These are phyloP conservation scores for Rhynchotus rufescens DNA, from an alignment of 2,797 vertebrate genomes.

Conservation along the genomic window DNA sequence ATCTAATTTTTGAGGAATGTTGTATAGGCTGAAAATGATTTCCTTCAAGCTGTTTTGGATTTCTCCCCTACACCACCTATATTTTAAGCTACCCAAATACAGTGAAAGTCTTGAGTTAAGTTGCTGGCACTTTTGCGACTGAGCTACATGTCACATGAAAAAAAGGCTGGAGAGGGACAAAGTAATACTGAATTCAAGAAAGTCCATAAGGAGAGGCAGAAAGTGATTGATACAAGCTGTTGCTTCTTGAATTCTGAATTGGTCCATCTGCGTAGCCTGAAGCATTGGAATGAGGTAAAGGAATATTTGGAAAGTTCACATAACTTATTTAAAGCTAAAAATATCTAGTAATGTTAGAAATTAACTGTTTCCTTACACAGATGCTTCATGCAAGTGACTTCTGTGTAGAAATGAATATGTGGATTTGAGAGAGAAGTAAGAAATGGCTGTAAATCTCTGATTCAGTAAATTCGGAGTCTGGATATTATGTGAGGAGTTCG, in stretches of 20 bases:
- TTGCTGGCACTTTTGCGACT: not conserved
- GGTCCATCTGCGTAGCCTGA: slow-evolving; percentile 50
- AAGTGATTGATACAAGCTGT: slow-evolving; percentile 49
- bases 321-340: slow-evolving; percentile 63
- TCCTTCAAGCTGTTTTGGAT: not conserved
- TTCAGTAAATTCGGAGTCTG: slow-evolving; percentile 5
- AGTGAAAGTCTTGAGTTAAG: not conserved
- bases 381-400: not conserved
- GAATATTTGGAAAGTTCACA: slow-evolving; percentile 59
- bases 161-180: not conserved
- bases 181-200: slow-evolving; percentile 28
- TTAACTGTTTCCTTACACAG: slow-evolving; percentile 58
- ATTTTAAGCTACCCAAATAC: not conserved
- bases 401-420: not conserved
- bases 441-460: not conserved
- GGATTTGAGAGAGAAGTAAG: not conserved
- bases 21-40: not conserved
- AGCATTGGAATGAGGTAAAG: slow-evolving; percentile 59
- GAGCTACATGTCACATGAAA: not conserved
- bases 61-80: not conserved
- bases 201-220: slow-evolving; percentile 8
- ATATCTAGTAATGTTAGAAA: slow-evolving; percentile 23
- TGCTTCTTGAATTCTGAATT: slow-evolving; percentile 65
- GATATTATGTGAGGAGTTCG: slow-evolving; percentile 6
- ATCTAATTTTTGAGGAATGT: not conserved